Conservation (phyloP, 2,113 vertebrate species). For the Glaucidium brasilianum region DNA sequence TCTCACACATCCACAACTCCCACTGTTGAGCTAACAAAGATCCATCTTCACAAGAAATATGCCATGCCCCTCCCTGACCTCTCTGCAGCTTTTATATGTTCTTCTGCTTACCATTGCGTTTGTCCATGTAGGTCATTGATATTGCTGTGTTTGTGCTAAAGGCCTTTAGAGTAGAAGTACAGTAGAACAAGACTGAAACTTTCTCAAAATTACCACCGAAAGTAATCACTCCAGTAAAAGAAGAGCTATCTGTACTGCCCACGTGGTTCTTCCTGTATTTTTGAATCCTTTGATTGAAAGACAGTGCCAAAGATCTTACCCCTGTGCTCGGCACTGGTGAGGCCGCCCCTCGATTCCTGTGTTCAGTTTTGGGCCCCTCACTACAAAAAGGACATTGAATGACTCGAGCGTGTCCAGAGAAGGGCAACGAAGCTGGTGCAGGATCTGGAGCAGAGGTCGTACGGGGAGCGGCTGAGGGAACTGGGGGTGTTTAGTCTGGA, state of each 20-base stretch:
- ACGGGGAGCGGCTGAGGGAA: no score
- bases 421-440: no score
- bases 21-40: neutral
- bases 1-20: neutral
- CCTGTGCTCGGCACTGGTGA: no score
- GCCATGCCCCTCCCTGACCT: rapidly evolving
- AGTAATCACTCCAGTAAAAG: neutral
- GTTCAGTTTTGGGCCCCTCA: no score
- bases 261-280: neutral
- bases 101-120: neutral
- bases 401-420: no score
- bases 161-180: neutral
- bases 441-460: no score
- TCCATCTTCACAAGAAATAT: neutral
- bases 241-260: neutral
- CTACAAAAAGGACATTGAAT: no score
- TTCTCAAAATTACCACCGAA: neutral
- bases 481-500: no score
- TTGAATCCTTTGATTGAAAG: neutral
- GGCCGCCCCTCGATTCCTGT: no score
- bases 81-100: neutral
- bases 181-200: neutral
- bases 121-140: neutral
- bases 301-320: neutral
- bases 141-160: neutral